Evolutionary conservation across 2,113 vertebrate genomes (phyloP).

Genomic region (Phainopepla nitens): DNA sequence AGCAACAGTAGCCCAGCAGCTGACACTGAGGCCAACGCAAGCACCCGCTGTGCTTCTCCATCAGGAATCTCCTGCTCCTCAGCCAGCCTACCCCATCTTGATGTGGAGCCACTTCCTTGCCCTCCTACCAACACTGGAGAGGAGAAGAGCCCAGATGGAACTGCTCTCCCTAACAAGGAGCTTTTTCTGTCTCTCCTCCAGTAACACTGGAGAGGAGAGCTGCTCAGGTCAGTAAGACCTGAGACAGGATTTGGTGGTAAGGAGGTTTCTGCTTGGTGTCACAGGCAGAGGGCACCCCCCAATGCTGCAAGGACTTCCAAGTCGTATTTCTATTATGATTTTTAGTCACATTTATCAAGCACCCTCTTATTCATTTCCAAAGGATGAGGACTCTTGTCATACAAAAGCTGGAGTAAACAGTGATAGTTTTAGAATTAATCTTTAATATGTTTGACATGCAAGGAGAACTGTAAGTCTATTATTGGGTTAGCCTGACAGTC

Average conservation of each 20-base stretch:
- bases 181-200: not conserved
- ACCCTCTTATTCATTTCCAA: not conserved
- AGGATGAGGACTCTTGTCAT: not conserved
- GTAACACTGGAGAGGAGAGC: accelerated
- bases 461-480: not conserved
- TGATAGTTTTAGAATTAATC: not conserved
- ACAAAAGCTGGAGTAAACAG: not conserved
- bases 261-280: not conserved
- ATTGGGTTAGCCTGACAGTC: not conserved
- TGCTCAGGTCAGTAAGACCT: not conserved
- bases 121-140: not conserved
- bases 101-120: not conserved
- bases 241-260: not conserved
- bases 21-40: accelerated
- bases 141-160: accelerated
- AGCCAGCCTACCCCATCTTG: not conserved
- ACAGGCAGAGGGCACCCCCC: not conserved
- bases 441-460: not conserved
- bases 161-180: not conserved
- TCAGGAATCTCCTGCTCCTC: not conserved
- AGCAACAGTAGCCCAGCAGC: not conserved
- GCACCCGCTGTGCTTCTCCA: not conserved
- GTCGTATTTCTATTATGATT: not conserved
- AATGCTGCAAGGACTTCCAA: not conserved
- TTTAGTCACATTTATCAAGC: not conserved